phyloP scores from a whole-genome alignment of 2,797 vertebrate species.

The Scolopax rusticola region DNA sequence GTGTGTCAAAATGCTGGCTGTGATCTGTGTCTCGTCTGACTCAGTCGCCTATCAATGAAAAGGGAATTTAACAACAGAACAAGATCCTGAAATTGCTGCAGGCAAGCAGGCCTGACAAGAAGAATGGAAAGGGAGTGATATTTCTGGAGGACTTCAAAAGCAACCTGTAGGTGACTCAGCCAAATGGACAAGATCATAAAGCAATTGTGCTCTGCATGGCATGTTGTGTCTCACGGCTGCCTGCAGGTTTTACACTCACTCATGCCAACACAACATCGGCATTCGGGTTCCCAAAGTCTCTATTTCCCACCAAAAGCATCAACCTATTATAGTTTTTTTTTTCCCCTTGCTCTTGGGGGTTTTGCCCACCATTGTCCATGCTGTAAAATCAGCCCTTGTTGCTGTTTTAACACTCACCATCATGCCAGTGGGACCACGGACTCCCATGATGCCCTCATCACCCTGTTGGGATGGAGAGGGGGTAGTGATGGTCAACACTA shows the following conservation, averaged over 20 bases:
- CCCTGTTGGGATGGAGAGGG: slow-evolving; percentile 76
- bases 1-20: not conserved
- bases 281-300: not conserved
- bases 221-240: not conserved
- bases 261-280: not conserved
- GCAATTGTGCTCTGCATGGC: not conserved
- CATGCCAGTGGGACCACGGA: slow-evolving; percentile 78
- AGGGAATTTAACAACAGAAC: not conserved
- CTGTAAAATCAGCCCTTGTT: rapidly evolving
- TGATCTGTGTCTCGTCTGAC: not conserved
- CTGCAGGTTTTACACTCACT: not conserved
- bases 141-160: not conserved
- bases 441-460: slow-evolving; percentile 81
- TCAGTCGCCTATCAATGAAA: not conserved
- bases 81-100: not conserved
- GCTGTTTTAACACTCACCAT: slow-evolving; percentile 73
- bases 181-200: not conserved
- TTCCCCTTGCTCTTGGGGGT: not conserved
- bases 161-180: not conserved
- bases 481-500: not conserved
- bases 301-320: not conserved
- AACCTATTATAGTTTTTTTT: not conserved
- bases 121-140: not conserved
- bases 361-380: not conserved
- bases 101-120: not conserved